Evolutionary conservation across 2,113 vertebrate species (phyloP).

Genomic region (Tupaia tana): DNA sequence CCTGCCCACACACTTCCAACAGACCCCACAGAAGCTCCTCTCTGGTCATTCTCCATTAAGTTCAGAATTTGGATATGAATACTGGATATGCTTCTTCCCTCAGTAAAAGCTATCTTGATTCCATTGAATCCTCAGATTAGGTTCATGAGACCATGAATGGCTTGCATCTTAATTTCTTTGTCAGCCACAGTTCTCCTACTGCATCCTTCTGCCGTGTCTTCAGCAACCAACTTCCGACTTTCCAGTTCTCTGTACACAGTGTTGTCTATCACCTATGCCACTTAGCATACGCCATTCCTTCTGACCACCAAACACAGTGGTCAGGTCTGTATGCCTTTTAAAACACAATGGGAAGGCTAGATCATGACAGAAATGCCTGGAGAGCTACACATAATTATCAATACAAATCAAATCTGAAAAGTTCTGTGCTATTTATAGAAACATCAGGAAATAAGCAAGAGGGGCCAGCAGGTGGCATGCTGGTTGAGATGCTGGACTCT

Average conservation of each 20-base stretch:
- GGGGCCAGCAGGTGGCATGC: no score
- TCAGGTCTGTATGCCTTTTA: background rate
- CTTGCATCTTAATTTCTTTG: background rate
- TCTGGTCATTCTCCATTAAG: background rate
- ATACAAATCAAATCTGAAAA: background rate
- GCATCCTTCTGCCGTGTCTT: background rate
- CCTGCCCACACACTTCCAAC: fast-evolving
- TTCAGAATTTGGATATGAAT: background rate
- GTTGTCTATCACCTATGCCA: background rate
- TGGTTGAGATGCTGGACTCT: no score
- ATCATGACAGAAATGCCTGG: background rate
- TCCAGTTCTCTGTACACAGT: background rate
- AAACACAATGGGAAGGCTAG: background rate
- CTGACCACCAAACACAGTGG: no score
- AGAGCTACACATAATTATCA: background rate
- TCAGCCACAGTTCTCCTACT: background rate
- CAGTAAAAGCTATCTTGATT: background rate
- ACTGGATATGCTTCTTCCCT: background rate
- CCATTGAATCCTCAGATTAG: background rate
- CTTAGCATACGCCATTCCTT: background rate
- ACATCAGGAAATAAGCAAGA: background rate
- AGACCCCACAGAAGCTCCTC: background rate
- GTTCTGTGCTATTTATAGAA: background rate
- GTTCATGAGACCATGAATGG: background rate
- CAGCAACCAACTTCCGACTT: background rate